A percentile compares a stretch with the other conserved stretches of the same genome.
Evolutionary conservation across 2,888 invertebrate species (phyloP).

Genomic region (Meganola albula): DNA sequence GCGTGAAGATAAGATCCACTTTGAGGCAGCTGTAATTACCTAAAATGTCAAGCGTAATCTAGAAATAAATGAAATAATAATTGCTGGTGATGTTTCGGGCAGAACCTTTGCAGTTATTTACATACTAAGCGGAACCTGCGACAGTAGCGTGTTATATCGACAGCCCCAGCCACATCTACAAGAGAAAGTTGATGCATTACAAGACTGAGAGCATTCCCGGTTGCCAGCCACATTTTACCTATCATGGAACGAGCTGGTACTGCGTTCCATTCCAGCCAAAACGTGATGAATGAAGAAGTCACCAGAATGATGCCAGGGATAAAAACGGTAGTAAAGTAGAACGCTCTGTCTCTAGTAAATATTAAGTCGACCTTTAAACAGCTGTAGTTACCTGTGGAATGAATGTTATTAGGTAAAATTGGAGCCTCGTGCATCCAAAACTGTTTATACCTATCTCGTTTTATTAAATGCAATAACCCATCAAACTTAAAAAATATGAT

Average conservation of each 20-base stretch:
- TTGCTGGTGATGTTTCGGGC: slow-evolving; percentile 31
- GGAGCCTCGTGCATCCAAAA: slow-evolving; percentile 33
- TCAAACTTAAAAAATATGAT: slow-evolving; percentile 38
- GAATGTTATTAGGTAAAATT: slow-evolving; percentile 55
- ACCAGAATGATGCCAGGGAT: slow-evolving; percentile 93
- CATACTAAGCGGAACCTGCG: slow-evolving; percentile 57
- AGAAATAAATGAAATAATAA: slow-evolving; percentile 47
- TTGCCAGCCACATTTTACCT: slow-evolving; percentile 79
- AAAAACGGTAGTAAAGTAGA: slow-evolving; percentile 94
- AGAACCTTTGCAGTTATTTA: slow-evolving; percentile 33
- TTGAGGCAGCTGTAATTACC: slow-evolving; percentile 97
- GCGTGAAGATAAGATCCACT: slow-evolving; percentile 95
- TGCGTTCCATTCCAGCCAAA: slow-evolving; percentile 95
- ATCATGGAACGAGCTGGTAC: slow-evolving; percentile 94
- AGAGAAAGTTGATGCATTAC: slow-evolving; percentile 51
- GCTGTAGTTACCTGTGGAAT: slow-evolving; percentile 89
- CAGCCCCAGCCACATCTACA: slow-evolving; percentile 68
- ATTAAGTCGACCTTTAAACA: slow-evolving; percentile 91
- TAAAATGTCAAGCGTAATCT: slow-evolving; percentile 76
- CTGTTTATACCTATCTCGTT: no score
- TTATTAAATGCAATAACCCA: no score
- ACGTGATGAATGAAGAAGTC: slow-evolving; percentile 91
- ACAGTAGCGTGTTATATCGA: slow-evolving; percentile 62
- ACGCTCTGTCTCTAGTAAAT: slow-evolving; percentile 92
- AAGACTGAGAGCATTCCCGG: slow-evolving; percentile 59